Conservation (phyloP, 2,113 vertebrate species). For the Thomomys bottae region DNA sequence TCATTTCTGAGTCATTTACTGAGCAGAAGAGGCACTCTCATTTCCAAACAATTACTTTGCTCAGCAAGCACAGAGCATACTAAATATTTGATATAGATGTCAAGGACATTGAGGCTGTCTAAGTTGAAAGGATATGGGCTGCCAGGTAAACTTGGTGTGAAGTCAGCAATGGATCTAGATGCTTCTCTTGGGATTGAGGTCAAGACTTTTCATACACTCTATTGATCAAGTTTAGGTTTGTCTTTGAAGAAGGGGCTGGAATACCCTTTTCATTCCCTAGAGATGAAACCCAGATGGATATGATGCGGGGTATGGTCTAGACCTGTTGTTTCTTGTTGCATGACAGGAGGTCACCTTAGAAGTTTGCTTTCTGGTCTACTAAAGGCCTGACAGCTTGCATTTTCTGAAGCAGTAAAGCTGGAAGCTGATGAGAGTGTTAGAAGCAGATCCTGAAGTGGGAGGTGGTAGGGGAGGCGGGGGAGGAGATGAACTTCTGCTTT, state of each 20-base stretch:
- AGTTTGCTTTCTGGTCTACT: slow-evolving; percentile 10
- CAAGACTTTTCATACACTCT: neutral
- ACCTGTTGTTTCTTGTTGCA: neutral
- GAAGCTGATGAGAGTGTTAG: neutral
- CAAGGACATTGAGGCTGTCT: neutral
- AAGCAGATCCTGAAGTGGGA: neutral
- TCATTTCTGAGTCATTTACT: slow-evolving; percentile 52
- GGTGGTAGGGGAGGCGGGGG: neutral
- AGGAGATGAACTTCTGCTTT: neutral
- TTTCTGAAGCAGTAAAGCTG: slow-evolving; percentile 23
- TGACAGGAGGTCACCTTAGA: neutral
- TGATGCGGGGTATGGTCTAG: neutral
- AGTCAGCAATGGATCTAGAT: neutral
- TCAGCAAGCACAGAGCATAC: neutral
- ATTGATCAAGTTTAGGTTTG: neutral
- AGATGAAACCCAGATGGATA: neutral
- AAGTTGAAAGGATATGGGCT: neutral
- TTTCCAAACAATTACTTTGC: slow-evolving; percentile 34
- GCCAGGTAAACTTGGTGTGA: neutral
- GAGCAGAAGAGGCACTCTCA: neutral
- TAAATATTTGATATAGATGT: neutral
- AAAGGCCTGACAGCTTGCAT: neutral
- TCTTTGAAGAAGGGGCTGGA: slow-evolving; percentile 24
- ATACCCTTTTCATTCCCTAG: neutral
- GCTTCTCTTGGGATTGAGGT: neutral